Evolutionary conservation across 2,113 vertebrate genomes (phyloP), one percentile per base, ranked within the genome.

Genomic region (Gymnobelideus leadbeateri): DNA sequence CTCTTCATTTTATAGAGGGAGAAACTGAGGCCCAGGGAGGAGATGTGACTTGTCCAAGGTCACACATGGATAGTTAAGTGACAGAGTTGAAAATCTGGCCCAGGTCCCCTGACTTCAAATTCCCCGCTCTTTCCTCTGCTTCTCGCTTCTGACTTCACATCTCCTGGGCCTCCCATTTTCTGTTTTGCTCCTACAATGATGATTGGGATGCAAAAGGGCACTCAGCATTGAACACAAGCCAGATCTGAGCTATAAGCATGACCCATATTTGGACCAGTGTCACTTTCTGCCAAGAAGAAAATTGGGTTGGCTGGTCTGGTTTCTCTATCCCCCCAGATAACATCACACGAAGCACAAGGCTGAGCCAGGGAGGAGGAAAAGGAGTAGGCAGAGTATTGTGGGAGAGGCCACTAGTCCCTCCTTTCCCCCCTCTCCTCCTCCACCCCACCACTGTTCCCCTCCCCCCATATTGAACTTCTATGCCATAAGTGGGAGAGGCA

Each of bases 401-500:
- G 11, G 31, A 37, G 57, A 68, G 57, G 12, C 57, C 57, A 68
- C 57, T 37, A 68, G 57, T 68, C 11, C 12, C 19, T 68, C 57
- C 3, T 11, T 61, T 3, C 26, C 10, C 28, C 26, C 8, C 8
- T 1, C 0, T 2, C 1, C 2, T 10, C 2, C 7, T 2, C 55
- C 55, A 61, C 51, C 51, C 51, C 51, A 9, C 8, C 24, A 1
- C 24, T 51, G 51, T 1, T 51, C 8, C 7, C 25, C 55, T 9
- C 55, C 55, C 55, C 8, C 8, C 7, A 61, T 68, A 68, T 14
- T 37, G 31, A 68, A 68, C 26, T 12, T 61, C 8, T 61, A 11
- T 31, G 28, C 28, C 10, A 3, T 61, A 61, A 55, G 25, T 26
- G 54, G 25, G 54, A 55, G 25, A 55, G 25, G 53, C 21, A 54